These are phyloP conservation scores for Carapus acus DNA, from an alignment of 2,797 vertebrate species.

Conservation along the genomic window DNA sequence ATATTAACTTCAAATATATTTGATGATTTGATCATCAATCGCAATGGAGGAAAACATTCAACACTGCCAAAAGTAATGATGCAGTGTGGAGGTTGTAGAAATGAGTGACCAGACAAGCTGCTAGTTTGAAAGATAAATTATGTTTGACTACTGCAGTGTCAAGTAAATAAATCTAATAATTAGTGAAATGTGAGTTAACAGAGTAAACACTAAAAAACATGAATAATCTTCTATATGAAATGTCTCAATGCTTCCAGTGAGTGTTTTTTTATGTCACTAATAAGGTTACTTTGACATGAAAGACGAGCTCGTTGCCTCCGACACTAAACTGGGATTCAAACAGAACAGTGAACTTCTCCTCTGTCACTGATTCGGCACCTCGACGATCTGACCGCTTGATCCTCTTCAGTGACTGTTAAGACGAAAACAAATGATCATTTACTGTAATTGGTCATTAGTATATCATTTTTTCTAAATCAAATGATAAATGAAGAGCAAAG, in stretches of 20 bases:
- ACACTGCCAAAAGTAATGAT: too few relatives aligned
- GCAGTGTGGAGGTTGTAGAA: not conserved
- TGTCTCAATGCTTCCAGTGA: too few relatives aligned
- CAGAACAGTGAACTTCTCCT: constrained; percentile 94
- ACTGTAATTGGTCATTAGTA: not conserved
- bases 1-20: too few relatives aligned
- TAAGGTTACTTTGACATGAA: constrained; percentile 86
- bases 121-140: too few relatives aligned
- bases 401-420: constrained; percentile 84
- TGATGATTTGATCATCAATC: too few relatives aligned
- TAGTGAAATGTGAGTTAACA: too few relatives aligned
- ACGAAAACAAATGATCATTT: not conserved
- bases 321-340: constrained; percentile 96
- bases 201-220: not conserved
- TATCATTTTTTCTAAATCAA: not conserved
- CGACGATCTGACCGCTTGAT: constrained; percentile 93
- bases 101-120: not conserved
- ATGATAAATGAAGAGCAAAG: not conserved
- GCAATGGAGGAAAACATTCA: too few relatives aligned
- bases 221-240: too few relatives aligned
- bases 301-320: constrained; percentile 92
- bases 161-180: too few relatives aligned
- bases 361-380: constrained; percentile 90
- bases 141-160: too few relatives aligned
- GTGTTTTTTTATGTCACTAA: too few relatives aligned